phyloP scores from a whole-genome alignment of 2,797 vertebrate species.

The Anguilla megastoma region DNA sequence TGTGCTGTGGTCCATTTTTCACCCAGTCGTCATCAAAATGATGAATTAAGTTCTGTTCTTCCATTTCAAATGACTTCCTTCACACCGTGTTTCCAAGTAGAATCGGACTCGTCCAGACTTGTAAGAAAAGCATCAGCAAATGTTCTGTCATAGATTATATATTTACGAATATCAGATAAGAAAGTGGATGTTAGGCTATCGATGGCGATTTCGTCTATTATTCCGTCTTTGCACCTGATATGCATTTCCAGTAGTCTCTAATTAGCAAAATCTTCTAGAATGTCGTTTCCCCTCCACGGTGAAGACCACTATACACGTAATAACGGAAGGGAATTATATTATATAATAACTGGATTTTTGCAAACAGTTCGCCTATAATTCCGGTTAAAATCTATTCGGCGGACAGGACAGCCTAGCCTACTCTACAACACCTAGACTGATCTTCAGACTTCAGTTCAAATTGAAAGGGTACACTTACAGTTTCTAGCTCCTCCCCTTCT shows the following conservation, averaged over 20 bases:
- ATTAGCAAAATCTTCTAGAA: not conserved
- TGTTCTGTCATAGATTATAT: not conserved
- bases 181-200: not conserved
- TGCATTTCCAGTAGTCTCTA: not conserved
- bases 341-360: not conserved
- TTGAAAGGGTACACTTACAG: slow-evolving; percentile 12
- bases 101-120: not conserved
- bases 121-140: not conserved
- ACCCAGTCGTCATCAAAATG: slow-evolving; percentile 27
- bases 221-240: not conserved
- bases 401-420: no score
- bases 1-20: slow-evolving; percentile 35
- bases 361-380: not conserved
- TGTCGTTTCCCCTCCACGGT: not conserved
- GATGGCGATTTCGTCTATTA: not conserved
- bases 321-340: not conserved
- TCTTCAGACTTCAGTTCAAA: not conserved
- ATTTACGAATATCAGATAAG: not conserved
- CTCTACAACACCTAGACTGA: slow-evolving; percentile 7
- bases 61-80: slow-evolving; percentile 27
- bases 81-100: slow-evolving; percentile 19
- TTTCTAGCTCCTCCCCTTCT: slow-evolving; percentile 29
- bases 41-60: slow-evolving; percentile 32
- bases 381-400: not conserved
- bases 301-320: not conserved